These are phyloP conservation scores for Thumatha senex DNA, from an alignment of 2,888 invertebrate genomes.

Conservation along the genomic window DNA sequence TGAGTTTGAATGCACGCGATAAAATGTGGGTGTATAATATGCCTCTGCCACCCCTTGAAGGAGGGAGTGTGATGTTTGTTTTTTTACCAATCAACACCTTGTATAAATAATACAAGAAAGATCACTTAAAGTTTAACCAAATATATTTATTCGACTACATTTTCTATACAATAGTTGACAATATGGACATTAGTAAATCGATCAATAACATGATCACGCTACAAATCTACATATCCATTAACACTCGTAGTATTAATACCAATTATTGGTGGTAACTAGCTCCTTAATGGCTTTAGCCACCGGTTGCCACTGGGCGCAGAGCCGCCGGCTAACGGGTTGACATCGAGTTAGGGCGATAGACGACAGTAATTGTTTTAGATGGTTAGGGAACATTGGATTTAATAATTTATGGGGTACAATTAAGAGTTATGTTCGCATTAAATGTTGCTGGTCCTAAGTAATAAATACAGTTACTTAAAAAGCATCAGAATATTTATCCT, in stretches of 20 bases:
- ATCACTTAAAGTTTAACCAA: too few species aligned
- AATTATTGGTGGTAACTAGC: constrained; percentile 28
- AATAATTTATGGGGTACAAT: background rate
- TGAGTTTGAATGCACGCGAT: too few species aligned
- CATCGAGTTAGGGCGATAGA: constrained; percentile 18
- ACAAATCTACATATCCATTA: background rate
- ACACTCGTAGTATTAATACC: constrained; percentile 25
- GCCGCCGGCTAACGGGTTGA: constrained; percentile 16
- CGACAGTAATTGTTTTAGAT: constrained; percentile 21
- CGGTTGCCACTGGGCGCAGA: constrained; percentile 18
- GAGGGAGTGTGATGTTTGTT: too few species aligned
- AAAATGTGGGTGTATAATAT: too few species aligned
- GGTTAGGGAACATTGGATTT: background rate
- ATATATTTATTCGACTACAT: too few species aligned
- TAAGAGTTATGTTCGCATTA: background rate
- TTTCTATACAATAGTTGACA: too few species aligned
- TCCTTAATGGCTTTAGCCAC: constrained; percentile 32
- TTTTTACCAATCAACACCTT: too few species aligned
- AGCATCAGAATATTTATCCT: too few species aligned
- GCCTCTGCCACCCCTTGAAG: too few species aligned
- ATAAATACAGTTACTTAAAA: too few species aligned
- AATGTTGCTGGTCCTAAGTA: too few species aligned
- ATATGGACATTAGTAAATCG: background rate
- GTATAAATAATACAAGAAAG: too few species aligned
- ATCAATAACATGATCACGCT: background rate